Base-by-base conservation (phyloP, 1,140 invertebrate species). In the Euwallacea fornicatus region DNA sequence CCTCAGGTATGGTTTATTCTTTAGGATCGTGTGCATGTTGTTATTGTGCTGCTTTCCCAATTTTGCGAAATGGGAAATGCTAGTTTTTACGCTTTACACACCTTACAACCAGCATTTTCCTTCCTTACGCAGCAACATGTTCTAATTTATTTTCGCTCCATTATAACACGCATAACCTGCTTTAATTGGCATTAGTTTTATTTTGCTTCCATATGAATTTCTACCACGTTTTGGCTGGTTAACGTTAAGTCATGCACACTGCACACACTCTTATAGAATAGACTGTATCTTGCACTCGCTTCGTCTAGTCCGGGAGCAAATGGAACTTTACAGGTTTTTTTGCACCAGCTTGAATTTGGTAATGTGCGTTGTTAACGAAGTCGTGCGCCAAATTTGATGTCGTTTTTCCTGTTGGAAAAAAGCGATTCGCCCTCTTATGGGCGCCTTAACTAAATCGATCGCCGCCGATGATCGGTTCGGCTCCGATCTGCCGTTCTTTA, bases 1-100 rank as follows among this genome's bases (percentile, higher is more conserved):
- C 89, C 81, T 91, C 90, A 92, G 91, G 91, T 92, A 88, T 71
- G 46, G 63, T 70, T 65, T 64, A 16, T 73, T 68, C 42, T 8
- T 65, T 73, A 69, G 66, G 63, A 47, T 60, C 66, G 69, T 71
- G 69, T 71, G 69, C 69, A 71, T 71, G 69, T 41, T 58, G 69
- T 69, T n/a, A 2, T 50, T 33, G 21, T 33, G 21, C 21, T 1
- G 21, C 21, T 4, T 33, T 33, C 21, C 4, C 21, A 33, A 4
- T 33, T 33, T 33, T 33, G 21, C 4, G 21, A 33, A 33, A 4
- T 33, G 21, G 21, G 21, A 33, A 33, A 33, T 33, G 21, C 21
- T 33, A 4, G 21, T 33, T 33, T 33, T 33, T 33, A 33, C 4
- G 21, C 21, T 33, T 33, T 1, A 33, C 4, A 33, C 21, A 4